These are phyloP conservation scores for Cantharis rustica DNA, from an alignment of 2,888 invertebrate species.

Conservation along the genomic window DNA sequence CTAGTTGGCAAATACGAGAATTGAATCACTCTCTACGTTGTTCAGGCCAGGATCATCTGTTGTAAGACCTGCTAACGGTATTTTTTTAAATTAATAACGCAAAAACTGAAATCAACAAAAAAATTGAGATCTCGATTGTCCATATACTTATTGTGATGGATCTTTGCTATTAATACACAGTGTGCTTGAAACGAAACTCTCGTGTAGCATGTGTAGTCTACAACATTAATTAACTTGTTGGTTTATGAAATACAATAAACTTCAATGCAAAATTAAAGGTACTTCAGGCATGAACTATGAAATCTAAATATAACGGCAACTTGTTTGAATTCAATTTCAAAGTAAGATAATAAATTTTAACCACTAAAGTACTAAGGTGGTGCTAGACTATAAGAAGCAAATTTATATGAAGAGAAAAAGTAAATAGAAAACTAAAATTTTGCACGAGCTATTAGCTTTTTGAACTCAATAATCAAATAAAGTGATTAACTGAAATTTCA, in stretches of 20 bases:
- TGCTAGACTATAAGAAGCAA: background rate
- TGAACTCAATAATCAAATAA: background rate
- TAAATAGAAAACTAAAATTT: background rate
- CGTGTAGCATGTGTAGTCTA: too few relatives aligned
- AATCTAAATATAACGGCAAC: background rate
- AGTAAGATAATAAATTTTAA: background rate
- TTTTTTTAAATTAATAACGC: too few relatives aligned
- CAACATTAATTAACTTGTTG: too few relatives aligned
- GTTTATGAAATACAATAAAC: background rate
- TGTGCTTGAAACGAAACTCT: too few relatives aligned
- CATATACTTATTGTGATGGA: too few relatives aligned
- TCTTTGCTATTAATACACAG: too few relatives aligned
- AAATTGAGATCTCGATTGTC: too few relatives aligned
- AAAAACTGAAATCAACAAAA: too few relatives aligned
- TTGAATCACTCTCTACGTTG: too few relatives aligned
- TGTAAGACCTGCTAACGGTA: too few relatives aligned
- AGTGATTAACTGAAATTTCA: background rate
- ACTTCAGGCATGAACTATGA: background rate
- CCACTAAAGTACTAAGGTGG: background rate
- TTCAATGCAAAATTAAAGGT: background rate
- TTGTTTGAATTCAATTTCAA: background rate
- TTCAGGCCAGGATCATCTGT: too few relatives aligned
- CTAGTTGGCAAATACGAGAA: too few relatives aligned
- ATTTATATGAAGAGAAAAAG: background rate
- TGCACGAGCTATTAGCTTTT: background rate